Percentiles rank a stretch among this genome's conserved stretches.
Conservation (phyloP, 2,797 vertebrate species). For the Monodelphis domestica region DNA sequence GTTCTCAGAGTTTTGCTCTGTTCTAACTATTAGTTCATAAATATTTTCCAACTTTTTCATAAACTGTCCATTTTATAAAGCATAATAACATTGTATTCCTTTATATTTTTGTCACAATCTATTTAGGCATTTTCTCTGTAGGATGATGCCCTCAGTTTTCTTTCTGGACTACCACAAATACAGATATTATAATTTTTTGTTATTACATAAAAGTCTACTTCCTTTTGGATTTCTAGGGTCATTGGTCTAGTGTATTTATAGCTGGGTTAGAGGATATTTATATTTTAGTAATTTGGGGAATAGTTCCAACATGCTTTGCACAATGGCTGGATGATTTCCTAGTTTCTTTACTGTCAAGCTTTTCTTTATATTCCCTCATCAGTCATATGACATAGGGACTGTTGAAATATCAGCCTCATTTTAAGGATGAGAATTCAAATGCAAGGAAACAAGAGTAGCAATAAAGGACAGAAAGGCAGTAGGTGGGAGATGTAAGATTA, state of each 20-base stretch:
- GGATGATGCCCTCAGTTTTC: neutral
- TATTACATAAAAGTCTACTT: neutral
- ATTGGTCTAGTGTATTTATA: neutral
- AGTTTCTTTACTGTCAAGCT: neutral
- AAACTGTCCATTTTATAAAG: neutral
- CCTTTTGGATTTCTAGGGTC: neutral
- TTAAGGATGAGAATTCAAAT: neutral
- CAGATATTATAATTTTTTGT: neutral
- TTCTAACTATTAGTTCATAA: neutral
- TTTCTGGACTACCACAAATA: neutral
- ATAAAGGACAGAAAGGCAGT: no score
- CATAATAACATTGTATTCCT: neutral
- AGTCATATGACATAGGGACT: no score
- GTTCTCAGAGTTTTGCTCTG: neutral
- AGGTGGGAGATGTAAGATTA: neutral
- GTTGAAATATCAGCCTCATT: neutral
- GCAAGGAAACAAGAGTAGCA: neutral
- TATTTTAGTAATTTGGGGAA: neutral
- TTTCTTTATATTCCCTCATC: neutral
- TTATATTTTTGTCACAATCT: no score
- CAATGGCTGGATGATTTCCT: neutral
- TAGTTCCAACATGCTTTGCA: neutral
- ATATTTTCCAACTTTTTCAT: neutral
- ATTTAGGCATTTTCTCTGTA: neutral
- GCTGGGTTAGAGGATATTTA: neutral